A percentile compares a stretch with the other conserved stretches of the same genome.
These are phyloP conservation scores for Eupeodes corollae DNA, from an alignment of 1,140 invertebrate genomes.

Conservation along the genomic window DNA sequence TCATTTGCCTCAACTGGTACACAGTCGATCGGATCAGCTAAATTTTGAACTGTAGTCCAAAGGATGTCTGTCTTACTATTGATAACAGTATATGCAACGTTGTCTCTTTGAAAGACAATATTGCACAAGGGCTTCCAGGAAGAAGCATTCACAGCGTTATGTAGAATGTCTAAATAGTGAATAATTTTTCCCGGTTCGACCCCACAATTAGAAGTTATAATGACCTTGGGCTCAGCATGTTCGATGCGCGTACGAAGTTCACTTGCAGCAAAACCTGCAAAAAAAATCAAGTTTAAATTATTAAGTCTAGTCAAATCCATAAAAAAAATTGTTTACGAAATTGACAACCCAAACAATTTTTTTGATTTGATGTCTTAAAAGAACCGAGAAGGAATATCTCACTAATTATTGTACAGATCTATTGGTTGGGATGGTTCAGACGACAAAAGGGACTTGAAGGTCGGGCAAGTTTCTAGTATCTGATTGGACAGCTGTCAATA, in stretches of 20 bases:
- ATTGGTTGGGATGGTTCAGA: no score
- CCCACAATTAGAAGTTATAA: constrained; percentile 82
- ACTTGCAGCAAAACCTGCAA: constrained; percentile 66
- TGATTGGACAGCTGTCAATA: no score
- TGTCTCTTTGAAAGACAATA: constrained; percentile 67
- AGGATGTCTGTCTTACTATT: constrained; percentile 53
- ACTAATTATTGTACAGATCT: no score
- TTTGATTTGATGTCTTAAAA: no score
- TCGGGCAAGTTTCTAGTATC: no score
- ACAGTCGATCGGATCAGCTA: constrained; percentile 58
- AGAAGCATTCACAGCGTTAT: constrained; percentile 67
- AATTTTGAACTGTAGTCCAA: constrained; percentile 61
- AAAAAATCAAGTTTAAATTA: constrained; percentile 29
- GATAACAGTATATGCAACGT: constrained; percentile 51
- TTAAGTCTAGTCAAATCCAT: not conserved
- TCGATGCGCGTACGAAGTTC: constrained; percentile 76
- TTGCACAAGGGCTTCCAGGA: constrained; percentile 58
- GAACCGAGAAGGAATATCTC: no score
- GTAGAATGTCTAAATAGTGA: constrained; percentile 77
- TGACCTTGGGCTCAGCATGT: constrained; percentile 76
- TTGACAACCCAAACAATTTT: no score
- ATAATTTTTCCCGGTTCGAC: constrained; percentile 77
- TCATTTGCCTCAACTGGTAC: constrained; percentile 80
- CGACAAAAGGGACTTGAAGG: no score
- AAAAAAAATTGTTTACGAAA: not conserved